Base-by-base conservation (phyloP, 2,113 vertebrate species). In the Tapirus terrestris region DNA sequence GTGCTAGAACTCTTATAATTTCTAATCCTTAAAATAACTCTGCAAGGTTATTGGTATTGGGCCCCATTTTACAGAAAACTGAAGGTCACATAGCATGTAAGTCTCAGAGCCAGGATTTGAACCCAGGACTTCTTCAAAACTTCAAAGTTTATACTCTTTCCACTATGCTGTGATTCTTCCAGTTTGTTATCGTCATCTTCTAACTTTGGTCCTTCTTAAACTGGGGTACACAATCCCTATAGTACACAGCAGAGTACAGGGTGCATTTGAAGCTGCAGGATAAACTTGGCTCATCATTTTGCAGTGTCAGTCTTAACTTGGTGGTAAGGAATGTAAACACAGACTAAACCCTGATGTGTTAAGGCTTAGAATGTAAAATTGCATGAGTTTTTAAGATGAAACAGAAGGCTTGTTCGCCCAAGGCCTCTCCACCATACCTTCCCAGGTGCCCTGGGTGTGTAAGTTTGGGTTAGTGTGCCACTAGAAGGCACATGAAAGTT, bases 1-100 rank as follows among this genome's bases (percentile, higher is more conserved):
- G 33, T 95, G 84, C 27, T 92, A 94, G 84, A 92, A 53, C 45
- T 94, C 95, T 83, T 70, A 13, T 65, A 70, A 96, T 95, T 95
- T 97, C 72, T 86, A 45, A 75, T 81, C 72, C 56, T 88, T 58
- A 96, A 17, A 81, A 61, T 58, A 83, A 56, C 39, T 21, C n/a
- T 76, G 29, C 33, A 89, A 3, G 12, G 45, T 80, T 76, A 80
- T 83, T 91, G 25, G 11, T 67, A n/a, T 45, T 92, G 60, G 39
- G 33, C 23, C 20, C n/a, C n/a, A 82, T 91, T 89, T 94, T 76
- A 82, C 20, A 92, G 79, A 89, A 92, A 86, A 58, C 45, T 94
- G 51, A 76, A 91, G 58, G 17, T 77, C 8, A 6, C 75, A 48
- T 87, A 65, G 43, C 27, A 45, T 92, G 82, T 56, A 60, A 93